phyloP scores from a whole-genome alignment of 1,140 invertebrate species.

The Drosophila cardini region DNA sequence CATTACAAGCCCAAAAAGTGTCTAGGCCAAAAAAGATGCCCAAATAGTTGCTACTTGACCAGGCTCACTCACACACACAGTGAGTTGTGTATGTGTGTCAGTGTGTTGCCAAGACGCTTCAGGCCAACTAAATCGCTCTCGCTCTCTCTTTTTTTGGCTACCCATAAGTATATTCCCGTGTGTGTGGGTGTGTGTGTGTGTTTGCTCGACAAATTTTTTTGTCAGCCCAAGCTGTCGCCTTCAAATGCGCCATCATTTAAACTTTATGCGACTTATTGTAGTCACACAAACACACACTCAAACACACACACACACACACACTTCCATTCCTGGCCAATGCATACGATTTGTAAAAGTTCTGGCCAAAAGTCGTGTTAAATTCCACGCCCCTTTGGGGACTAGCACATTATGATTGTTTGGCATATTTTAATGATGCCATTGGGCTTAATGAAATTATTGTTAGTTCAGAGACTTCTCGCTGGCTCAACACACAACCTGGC shows the following conservation, averaged over 20 bases:
- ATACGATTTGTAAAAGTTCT: conserved; percentile 14
- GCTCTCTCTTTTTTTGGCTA: conserved; percentile 51
- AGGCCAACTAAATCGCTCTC: conserved; percentile 66
- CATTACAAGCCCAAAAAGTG: conserved; percentile 40
- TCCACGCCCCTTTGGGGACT: conserved; percentile 8
- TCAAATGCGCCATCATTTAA: conserved; percentile 43
- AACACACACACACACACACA: conserved; percentile 42
- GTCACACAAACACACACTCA: conserved; percentile 13
- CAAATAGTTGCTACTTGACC: conserved; percentile 39
- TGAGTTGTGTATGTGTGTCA: conserved; percentile 49
- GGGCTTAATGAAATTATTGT: conserved; percentile 83
- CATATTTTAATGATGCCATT: conserved; percentile 84
- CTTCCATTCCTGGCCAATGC: conserved; percentile 43
- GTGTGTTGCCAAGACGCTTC: conserved; percentile 69
- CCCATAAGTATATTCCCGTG: conserved; percentile 16
- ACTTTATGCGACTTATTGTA: conserved; percentile 26
- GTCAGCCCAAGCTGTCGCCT: conserved; percentile 41
- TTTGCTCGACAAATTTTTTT: conserved; percentile 28
- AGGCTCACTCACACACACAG: conserved; percentile 25
- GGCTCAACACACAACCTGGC: too few relatives aligned
- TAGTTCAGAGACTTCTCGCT: conserved; percentile 39
- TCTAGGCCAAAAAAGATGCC: conserved; percentile 53
- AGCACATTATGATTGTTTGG: conserved; percentile 79
- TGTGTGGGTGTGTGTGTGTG: conserved; percentile 9
- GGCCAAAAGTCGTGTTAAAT: conserved; percentile 8